phyloP scores from a whole-genome alignment of 2,113 vertebrate species.

The Condylura cristata region DNA sequence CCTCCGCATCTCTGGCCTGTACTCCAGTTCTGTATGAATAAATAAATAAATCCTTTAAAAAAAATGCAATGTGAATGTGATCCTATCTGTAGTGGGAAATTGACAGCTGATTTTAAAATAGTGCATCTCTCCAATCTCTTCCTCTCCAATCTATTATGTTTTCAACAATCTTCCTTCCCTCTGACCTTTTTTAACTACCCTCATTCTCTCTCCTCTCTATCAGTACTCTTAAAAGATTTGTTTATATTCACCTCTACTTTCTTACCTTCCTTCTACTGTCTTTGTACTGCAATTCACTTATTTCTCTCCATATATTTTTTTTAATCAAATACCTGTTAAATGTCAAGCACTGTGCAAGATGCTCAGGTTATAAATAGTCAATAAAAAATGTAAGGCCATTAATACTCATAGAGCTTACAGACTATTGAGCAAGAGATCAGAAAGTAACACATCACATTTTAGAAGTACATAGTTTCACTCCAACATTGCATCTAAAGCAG shows the following conservation, averaged over 20 bases:
- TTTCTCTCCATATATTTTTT: no score
- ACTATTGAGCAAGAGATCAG: conserved; percentile 1
- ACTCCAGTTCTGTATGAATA: no score
- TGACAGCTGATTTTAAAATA: not conserved
- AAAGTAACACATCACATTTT: conserved; percentile 1
- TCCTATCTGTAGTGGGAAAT: not conserved
- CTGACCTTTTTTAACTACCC: not conserved
- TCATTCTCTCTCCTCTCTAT: not conserved
- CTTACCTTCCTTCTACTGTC: not conserved
- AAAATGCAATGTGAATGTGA: not conserved
- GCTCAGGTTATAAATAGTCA: not conserved
- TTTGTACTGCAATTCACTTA: no score
- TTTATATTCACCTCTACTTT: not conserved
- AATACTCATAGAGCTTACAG: not conserved
- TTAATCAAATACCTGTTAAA: not conserved
- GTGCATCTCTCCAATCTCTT: not conserved
- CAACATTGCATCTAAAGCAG: no score
- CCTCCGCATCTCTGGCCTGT: no score
- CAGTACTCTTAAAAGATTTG: not conserved
- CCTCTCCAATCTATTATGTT: not conserved
- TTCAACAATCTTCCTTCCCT: not conserved
- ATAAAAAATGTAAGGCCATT: not conserved
- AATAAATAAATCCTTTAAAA: no score
- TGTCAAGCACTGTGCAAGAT: not conserved
- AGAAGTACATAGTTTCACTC: not conserved